A percentile compares a stretch with the other conserved stretches of the same genome.
Evolutionary conservation across 2,113 vertebrate species (phyloP).

Genomic region (Leucopsar rothschildi): DNA sequence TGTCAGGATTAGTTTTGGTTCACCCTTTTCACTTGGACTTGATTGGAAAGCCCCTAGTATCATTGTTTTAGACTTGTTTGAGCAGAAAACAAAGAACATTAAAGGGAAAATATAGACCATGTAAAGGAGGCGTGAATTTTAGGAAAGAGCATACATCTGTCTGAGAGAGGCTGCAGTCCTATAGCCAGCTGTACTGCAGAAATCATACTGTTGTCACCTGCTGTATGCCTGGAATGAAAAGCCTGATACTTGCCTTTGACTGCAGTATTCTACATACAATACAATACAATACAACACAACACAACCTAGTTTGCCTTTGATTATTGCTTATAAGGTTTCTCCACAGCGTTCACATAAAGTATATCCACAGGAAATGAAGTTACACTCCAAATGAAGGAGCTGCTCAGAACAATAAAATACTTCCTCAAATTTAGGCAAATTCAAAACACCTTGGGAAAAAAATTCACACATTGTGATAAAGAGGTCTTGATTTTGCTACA

Average conservation of each 20-base stretch:
- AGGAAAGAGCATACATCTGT: neutral
- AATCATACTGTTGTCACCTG: neutral
- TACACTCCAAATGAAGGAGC: neutral
- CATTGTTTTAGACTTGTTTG: neutral
- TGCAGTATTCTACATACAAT: neutral
- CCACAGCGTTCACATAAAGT: neutral
- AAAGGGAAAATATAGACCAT: neutral
- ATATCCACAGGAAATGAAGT: neutral
- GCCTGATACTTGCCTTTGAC: neutral
- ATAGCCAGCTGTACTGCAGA: neutral
- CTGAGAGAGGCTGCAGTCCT: neutral
- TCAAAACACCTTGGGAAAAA: neutral
- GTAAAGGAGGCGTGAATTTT: neutral
- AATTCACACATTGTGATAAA: neutral
- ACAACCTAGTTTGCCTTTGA: neutral
- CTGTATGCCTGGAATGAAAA: neutral
- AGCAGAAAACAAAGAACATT: neutral
- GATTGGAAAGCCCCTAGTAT: neutral
- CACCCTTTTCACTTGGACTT: neutral
- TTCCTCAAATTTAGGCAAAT: neutral
- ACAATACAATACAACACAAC: too few relatives aligned
- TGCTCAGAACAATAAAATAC: neutral
- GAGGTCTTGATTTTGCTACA: neutral
- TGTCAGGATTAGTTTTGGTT: neutral
- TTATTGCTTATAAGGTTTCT: neutral